phyloP scores from a whole-genome alignment of 2,888 invertebrate genomes.

The Andrena marginata region DNA sequence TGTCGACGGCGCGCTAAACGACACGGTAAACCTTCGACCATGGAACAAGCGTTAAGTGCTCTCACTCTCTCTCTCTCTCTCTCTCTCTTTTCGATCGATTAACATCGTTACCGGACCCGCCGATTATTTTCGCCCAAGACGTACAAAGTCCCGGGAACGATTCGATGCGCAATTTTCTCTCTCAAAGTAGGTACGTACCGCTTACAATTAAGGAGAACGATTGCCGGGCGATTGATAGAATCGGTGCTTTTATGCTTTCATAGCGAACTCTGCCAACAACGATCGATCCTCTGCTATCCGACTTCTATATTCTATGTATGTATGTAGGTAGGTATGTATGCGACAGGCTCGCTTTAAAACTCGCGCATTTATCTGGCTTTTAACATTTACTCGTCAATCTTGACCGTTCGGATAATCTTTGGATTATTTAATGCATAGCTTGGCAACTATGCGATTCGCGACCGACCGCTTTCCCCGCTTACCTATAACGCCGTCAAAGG shows the following conservation, averaged over 20 bases:
- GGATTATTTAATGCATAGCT: neutral
- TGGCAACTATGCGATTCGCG: neutral
- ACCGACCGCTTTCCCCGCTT: neutral
- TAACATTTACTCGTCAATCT: neutral
- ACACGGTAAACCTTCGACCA: conserved; percentile 37
- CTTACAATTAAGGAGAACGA: neutral
- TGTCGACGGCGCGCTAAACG: conserved; percentile 38
- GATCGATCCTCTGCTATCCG: conserved; percentile 1
- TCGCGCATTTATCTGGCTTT: neutral
- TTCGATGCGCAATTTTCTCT: neutral
- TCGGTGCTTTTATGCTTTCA: conserved; percentile 5
- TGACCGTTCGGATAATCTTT: neutral
- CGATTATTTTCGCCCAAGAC: conserved; percentile 22
- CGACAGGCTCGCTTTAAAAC: neutral
- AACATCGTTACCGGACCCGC: conserved; percentile 37
- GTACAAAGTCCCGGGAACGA: neutral
- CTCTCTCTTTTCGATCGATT: conserved; percentile 48
- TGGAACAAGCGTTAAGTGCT: conserved; percentile 31
- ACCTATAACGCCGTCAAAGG: neutral
- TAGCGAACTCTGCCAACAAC: conserved; percentile 7
- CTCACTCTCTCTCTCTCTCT: no score
- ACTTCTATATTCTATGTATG: neutral
- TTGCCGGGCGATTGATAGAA: conserved; percentile 13
- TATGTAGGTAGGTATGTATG: no score
- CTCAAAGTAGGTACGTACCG: neutral